Percentiles rank a stretch among this genome's conserved stretches.
These are phyloP conservation scores for Phocoena phocoena DNA, from an alignment of 2,113 vertebrate genomes.

Conservation along the genomic window DNA sequence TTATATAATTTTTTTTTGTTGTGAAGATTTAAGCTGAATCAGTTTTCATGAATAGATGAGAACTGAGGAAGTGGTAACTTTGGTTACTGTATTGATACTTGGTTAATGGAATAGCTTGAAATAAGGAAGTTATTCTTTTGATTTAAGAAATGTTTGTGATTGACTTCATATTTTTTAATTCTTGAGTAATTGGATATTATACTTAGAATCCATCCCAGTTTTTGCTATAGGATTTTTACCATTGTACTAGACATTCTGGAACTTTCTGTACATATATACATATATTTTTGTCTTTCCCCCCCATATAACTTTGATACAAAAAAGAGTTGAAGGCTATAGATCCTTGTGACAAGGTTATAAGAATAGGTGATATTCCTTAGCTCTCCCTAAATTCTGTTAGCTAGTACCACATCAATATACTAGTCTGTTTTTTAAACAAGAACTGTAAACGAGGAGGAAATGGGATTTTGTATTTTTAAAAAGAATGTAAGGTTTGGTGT, in stretches of 20 bases:
- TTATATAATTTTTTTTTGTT: not conserved
- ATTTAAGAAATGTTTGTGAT: constrained; percentile 43
- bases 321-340: not conserved
- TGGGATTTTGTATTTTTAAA: constrained; percentile 18
- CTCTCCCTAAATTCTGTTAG: constrained; percentile 36
- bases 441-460: constrained; percentile 31
- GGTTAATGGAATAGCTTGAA: constrained; percentile 49
- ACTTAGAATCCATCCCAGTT: not conserved
- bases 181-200: constrained; percentile 4
- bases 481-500: not conserved
- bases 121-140: constrained; percentile 57
- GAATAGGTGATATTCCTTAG: constrained; percentile 2
- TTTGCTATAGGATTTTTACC: constrained; percentile 32
- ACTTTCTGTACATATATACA: not conserved
- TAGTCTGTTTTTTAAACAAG: not conserved
- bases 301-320: not conserved
- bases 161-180: constrained; percentile 37
- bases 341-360: not conserved
- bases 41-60: constrained; percentile 19
- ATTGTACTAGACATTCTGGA: not conserved
- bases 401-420: not conserved
- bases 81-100: constrained; percentile 65
- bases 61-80: constrained; percentile 72
- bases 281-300: not conserved
- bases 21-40: constrained; percentile 11